Evolutionary conservation across 2,797 vertebrate genomes (phyloP), one percentile per base, ranked within the genome.

Genomic region (Notoglanidium macrostoma): DNA sequence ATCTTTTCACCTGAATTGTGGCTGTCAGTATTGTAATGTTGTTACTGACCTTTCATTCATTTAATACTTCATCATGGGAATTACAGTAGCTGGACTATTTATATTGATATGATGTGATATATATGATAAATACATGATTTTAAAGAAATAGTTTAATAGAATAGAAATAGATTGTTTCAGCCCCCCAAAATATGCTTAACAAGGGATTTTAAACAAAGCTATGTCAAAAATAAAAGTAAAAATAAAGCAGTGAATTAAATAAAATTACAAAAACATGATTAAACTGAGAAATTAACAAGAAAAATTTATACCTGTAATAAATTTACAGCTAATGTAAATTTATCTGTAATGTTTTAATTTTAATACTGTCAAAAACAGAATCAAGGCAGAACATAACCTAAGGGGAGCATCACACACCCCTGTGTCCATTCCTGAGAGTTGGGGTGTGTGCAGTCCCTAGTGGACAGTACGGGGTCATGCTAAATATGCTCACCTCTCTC

Each of bases 381-480:
- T 32, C 11, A 78, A 76, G 61, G 7, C 19, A 74, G 44, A 49
- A 76, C 3, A 76, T 44, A 44, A 55, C 65, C n/a, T 70, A 35
- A 85, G 63, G 63, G 29, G 80, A 63, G 59, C 59, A 85, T 90
- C 90, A 89, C 79, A 88, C 74, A 88, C 54, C 44, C 55, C 32
- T n/a, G 32, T 68, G 77, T 63, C 61, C 12, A 63, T 83, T 77
- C 68, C 44, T 87, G 51, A 68, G 83, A 65, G 70, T 68, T 32
- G 82, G 86, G 84, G 86, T 89, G 86, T 87, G 76, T 85, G 72
- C 68, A 61, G 87, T 89, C 89, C 87, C 87, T 89, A 84, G 5
- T 89, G 90, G 88, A 91, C 91, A 90, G 89, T 77, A 83, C 89
- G 87, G 90, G 92, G 92, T 93, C 92, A 90, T 87, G 74, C 78